Base-by-base conservation (phyloP, 2,797 vertebrate species). In the Lepus oiostolus region DNA sequence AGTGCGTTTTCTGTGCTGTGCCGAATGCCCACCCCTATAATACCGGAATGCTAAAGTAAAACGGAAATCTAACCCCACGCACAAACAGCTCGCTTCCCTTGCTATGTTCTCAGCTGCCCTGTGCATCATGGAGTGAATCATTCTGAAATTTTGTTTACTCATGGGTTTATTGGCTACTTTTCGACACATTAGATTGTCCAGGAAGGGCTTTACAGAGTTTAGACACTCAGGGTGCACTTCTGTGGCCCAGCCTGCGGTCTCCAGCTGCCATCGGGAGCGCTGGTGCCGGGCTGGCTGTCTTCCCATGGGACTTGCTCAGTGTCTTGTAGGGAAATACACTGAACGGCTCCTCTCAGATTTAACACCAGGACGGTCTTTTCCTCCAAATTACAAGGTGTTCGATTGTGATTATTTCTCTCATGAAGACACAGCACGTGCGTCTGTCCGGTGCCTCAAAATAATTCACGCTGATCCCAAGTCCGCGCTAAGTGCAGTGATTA, bases 131-230 rank as follows among this genome's bases (percentile, higher is more conserved):
- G 2, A 21, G 94, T 74, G 81, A 81, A 30, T 28, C 2, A 26
- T 26, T 62, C 32, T 28, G 67, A 58, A 2, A 28, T 68, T 70
- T 50, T 17, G 7, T 28, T 35, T 28, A 12, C 32, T 47, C 4
- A 1, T 19, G 4, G 5, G 13, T 83, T 82, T 62, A 63, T 81
- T 0, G 0, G 54, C 50, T 90, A 5, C n/a, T 82, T 68, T 52
- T 28, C 4, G 77, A 85, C 67, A 68, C 62, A 21, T 4, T 26
- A 38, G 67, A 93, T 92, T 83, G 87, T 92, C 84, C 91, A 96
- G 95, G 70, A 98, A 97, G 89, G 74, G 96, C 74, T 90, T 75
- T 85, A 92, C 86, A 97, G 95, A 93, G 96, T 94, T 95, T 96
- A 84, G 42, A 47, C 42, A 47, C 30, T 42, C 30, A 92, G 83